phyloP scores from a whole-genome alignment of 2,113 vertebrate species.

The Neopipo cinnamomea region DNA sequence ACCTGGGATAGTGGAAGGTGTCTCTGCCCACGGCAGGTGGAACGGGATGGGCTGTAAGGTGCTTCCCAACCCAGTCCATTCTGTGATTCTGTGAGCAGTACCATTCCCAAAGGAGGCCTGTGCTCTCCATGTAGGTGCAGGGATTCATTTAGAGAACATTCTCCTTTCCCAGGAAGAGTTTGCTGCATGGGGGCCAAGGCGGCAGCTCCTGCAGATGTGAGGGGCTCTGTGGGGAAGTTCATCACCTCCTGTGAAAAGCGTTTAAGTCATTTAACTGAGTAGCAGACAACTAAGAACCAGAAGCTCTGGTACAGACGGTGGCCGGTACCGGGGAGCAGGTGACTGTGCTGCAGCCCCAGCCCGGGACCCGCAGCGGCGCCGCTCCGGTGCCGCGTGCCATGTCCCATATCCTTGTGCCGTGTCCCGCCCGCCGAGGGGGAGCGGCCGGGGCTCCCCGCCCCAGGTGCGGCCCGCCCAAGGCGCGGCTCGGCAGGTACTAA shows the following conservation, averaged over 20 bases:
- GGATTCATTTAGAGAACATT: rapidly evolving
- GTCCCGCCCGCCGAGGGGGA: neutral
- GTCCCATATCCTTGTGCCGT: too few species aligned
- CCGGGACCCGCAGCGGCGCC: neutral
- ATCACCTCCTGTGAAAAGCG: neutral
- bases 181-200: neutral
- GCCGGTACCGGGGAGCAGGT: rapidly evolving
- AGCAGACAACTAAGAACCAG: rapidly evolving
- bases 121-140: rapidly evolving
- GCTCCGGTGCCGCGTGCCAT: too few species aligned
- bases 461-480: slow-evolving; percentile 4
- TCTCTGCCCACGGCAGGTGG: neutral
- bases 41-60: rapidly evolving
- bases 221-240: neutral
- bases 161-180: neutral
- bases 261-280: neutral
- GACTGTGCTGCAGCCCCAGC: rapidly evolving
- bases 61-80: rapidly evolving
- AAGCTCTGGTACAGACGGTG: neutral
- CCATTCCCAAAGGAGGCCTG: rapidly evolving
- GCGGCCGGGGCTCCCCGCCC: neutral
- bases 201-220: rapidly evolving
- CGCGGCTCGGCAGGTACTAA: slow-evolving; percentile 9
- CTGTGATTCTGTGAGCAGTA: rapidly evolving
- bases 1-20: neutral